Percentiles rank a stretch among this genome's conserved stretches.
phyloP scores from a whole-genome alignment of 2,888 invertebrate genomes.

The Rosalia funebris region DNA sequence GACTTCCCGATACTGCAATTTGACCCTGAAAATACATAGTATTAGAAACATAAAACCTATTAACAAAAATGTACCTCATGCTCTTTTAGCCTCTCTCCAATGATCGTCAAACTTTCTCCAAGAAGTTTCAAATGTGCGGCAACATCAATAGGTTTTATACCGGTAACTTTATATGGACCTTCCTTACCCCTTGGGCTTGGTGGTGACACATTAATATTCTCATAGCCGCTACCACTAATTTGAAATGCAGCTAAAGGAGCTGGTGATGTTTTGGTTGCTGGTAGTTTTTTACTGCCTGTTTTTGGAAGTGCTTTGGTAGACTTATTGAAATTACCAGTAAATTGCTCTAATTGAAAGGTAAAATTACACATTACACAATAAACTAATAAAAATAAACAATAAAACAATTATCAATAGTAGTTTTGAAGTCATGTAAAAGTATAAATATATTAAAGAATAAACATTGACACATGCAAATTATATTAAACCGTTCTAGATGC shows the following conservation, averaged over 20 bases:
- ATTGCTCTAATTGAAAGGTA: constrained; percentile 32
- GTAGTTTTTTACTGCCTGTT: constrained; percentile 33
- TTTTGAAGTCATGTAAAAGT: too few species aligned
- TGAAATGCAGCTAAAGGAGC: constrained; percentile 46
- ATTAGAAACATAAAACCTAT: not conserved
- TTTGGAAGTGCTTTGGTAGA: constrained; percentile 50
- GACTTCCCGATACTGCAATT: constrained; percentile 93
- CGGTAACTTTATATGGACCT: constrained; percentile 70
- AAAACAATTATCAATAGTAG: too few species aligned
- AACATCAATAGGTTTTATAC: constrained; percentile 86
- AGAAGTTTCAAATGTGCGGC: constrained; percentile 92
- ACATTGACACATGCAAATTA: too few species aligned
- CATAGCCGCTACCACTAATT: constrained; percentile 44
- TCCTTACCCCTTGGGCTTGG: constrained; percentile 61
- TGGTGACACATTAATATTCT: constrained; percentile 56
- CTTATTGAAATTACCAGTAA: constrained; percentile 32
- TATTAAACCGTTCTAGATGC: too few species aligned
- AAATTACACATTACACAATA: too few species aligned
- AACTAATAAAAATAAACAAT: too few species aligned
- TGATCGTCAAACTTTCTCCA: constrained; percentile 92
- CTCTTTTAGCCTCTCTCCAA: constrained; percentile 91
- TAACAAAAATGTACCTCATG: constrained; percentile 74
- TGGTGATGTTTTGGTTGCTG: constrained; percentile 46
- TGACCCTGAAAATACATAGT: constrained; percentile 74
- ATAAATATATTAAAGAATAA: too few species aligned